Base-by-base conservation (phyloP, 2,888 invertebrate genomes). In the Girardia tigrina region DNA sequence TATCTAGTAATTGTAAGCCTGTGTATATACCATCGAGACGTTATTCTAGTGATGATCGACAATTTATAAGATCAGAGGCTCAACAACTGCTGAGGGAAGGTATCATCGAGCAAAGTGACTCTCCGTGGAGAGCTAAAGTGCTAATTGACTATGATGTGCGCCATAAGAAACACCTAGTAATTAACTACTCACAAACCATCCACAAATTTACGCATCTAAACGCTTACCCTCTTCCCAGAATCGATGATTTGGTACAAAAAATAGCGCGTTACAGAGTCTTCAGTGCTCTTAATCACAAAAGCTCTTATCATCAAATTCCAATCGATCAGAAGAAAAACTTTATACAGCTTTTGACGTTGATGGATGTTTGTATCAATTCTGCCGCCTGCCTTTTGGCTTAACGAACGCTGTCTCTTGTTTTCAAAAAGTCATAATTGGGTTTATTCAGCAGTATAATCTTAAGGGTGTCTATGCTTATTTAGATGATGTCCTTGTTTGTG, bases 231-330 rank as follows among this genome's bases (percentile, higher is more conserved):
- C 29, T 75, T 26, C 75, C 75, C 26, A 28, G 74, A 20, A 75
- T 75, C 74, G 75, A 75, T 28, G 75, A 75, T 76, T 23, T 75
- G 20, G 75, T 75, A 20, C 12, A 75, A 75, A 42, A 75, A n/a
- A 42, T 75, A 28, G 12, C 75, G 4, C 28, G 36, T 23, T 75
- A 75, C 29, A 28, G 20, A 27, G 27, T 27, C 16, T 75, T 75
- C 29, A 27, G 28, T 29, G 26, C 28, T 26, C 26, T 75, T 23
- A 73, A 75, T 8, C 26, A 72, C 20, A 23, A 73, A 72, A 56
- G 26, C 28, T 69, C 72, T 16, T 74, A 73, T 28, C 74, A 74
- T 72, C 74, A 74, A 73, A 72, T 74, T 26, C 74, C 74, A 74
- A 8, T 74, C 16, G 73, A 73, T n/a, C 70, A 74, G 23, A 23